Base-by-base conservation (phyloP, 2,888 invertebrate species). In the Perdita meconis region DNA sequence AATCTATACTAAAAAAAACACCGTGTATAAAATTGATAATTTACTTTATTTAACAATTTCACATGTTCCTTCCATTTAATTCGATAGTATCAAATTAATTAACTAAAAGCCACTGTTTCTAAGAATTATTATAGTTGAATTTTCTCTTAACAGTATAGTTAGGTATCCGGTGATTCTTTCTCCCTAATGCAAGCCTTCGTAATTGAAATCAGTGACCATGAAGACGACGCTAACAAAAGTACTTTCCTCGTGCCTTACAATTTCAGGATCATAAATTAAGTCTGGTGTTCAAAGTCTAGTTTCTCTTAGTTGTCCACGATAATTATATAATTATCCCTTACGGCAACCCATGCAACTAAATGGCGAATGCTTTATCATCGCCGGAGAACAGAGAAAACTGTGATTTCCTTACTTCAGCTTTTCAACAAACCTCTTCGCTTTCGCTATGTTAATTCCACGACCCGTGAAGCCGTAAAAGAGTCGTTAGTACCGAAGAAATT, bases 201-300 rank as follows among this genome's bases (percentile, higher is more conserved):
- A 44, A 55, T 53, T 40, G 64, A 59, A 74, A 40, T 30, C 57
- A 68, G 19, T 34, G 42, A 74, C 50, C 74, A 51, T 74, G 56
- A 78, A 74, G 64, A 22, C 26, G 61, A 74, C 38, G 57, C 61
- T 61, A 50, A 36, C 64, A 75, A 78, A 74, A 78, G 69, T 55
- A 51, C 68, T 50, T 64, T 63, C 50, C 55, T 65, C 56, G 42
- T 2, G 74, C 19, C 66, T 69, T 51, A 42, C 61, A 57, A 73
- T 82, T 81, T 82, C 68, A 69, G 68, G 65, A 78, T 63, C 71
- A 66, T 79, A 82, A 82, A 82, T 40, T 63, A 8, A 34, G 30
- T 16, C 22, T 36, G 13, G 55, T 67, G 61, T 65, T 51, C 24
- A 63, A 59, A 55, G 55, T 42, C 30, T 44, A n/a, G 65, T 66